Percentiles rank a stretch among this genome's conserved stretches.
phyloP scores from a whole-genome alignment of 1,140 invertebrate genomes.

The Mycetomoellerius zeteki region DNA sequence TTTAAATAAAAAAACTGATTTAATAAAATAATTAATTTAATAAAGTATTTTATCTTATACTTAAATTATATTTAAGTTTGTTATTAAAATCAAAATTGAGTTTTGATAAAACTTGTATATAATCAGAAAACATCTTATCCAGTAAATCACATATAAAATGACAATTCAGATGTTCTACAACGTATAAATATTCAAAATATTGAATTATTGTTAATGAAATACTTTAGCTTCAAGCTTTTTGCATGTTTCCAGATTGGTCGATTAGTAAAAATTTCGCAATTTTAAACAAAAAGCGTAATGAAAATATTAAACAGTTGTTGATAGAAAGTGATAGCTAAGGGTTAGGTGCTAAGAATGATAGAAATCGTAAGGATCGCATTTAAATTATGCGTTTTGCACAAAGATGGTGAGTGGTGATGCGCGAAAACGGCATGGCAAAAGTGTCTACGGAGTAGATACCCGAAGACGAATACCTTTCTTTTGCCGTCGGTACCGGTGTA shows the following conservation, averaged over 20 bases:
- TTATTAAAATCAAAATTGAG: constrained; percentile 7
- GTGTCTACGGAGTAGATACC: constrained; percentile 30
- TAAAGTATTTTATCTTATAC: neutral
- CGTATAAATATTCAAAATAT: neutral
- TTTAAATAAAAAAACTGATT: neutral
- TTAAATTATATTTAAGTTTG: neutral
- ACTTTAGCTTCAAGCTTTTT: constrained; percentile 12
- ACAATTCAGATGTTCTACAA: constrained; percentile 21
- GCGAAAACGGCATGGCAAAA: constrained; percentile 27
- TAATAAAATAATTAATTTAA: neutral
- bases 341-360: neutral
- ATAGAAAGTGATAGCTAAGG: neutral
- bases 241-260: neutral
- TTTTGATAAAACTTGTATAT: neutral
- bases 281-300: constrained; percentile 36
- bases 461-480: constrained; percentile 90
- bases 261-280: constrained; percentile 22
- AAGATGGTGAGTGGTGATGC: constrained; percentile 42
- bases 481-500: constrained; percentile 91
- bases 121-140: neutral
- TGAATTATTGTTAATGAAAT: constrained; percentile 28
- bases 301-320: constrained; percentile 11
- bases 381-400: constrained; percentile 18
- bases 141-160: constrained; percentile 15
- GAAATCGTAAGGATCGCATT: neutral